Base-by-base conservation (phyloP, 2,888 invertebrate species). In the Halictus ligatus region DNA sequence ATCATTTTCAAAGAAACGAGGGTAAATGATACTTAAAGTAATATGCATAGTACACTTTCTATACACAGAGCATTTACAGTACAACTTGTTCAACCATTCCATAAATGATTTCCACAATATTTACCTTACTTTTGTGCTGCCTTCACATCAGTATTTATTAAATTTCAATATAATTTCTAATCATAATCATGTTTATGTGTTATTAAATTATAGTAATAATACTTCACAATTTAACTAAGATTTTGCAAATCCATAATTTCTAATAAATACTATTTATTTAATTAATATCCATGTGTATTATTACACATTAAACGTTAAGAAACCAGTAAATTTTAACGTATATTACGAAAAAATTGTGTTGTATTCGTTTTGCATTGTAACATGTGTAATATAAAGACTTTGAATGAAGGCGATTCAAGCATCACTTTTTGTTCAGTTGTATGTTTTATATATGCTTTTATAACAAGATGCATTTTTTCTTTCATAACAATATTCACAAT, bases 401-500 rank as follows among this genome's bases (percentile, higher is more conserved):
- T 79, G 29, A 73, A 80, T 76, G 69, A 73, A 86, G 58, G 50
- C 75, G 71, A 69, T 75, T 75, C 80, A 80, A 85, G 78, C 80
- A 78, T 78, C n/a, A 78, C 58, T 78, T 80, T 50, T 80, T 50
- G 75, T 75, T 83, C 75, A 79, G 69, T 79, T 83, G 73, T 78
- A 83, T 81, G 75, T 69, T 81, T 75, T 54, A 69, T 50, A 54
- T 71, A 78, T 71, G 60, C 77, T 86, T 76, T 83, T 75, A 74
- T 83, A 86, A 83, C 80, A 78, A 83, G 78, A 78, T 75, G 79
- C 64, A 75, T 71, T 80, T 79, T 79, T 43, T 60, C 67, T 71
- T 86, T 80, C n/a, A 60, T 76, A 80, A 75, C 67, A 86, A 83
- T 86, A 87, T 83, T 86, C 85, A 87, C 78, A 87, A 81, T 73